Evolutionary conservation across 2,797 vertebrate genomes (phyloP), one percentile per base, ranked within the genome.

Genomic region (Malacoraja senta): DNA sequence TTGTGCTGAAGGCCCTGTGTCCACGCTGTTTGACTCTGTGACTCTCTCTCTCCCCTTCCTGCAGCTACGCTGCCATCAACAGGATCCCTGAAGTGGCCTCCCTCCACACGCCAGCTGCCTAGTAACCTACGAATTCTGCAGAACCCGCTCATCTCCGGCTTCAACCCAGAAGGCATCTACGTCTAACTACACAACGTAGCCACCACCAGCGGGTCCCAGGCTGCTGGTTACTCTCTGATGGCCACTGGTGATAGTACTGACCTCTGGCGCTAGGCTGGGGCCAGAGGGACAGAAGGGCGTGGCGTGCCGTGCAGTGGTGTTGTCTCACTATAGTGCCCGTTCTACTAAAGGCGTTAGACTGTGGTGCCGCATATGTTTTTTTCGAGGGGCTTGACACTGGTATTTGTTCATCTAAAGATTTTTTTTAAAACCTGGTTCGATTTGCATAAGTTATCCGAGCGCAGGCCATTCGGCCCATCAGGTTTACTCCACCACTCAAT

Each of bases 81-180:
- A 0, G 98, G 98, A 93, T 98, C 98, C 13, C 95, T 99, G 95
- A 99, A 99, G 95, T 97, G 98, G 10, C 98, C 98, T 0, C 95
- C 96, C 35, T 97, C 97, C 0, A 97, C 98, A 0, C 97, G 98
- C 93, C 95, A 97, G 0, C 96, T 98, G 93, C 97, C 98, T 93
- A 97, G 97, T 93, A 98, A 98, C 94, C 97, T 99, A 12, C 98
- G 98, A 26, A 97, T 98, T 94, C 97, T 99, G 6, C 98, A 98
- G 95, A 98, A 97, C 93, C 97, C 98, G 12, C 96, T 98, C 93
- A 97, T 97, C 0, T 98, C 98, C 53, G 97, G 97, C 88, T 97
- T 99, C 94, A 99, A 99, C 95, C 99, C 99, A 0, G 98, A 99
- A 95, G 98, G 98, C 93, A 99, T 99, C 96, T 99, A 99, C 19